phyloP scores from a whole-genome alignment of 2,797 vertebrate genomes.

The Lagorchestes hirsutus region DNA sequence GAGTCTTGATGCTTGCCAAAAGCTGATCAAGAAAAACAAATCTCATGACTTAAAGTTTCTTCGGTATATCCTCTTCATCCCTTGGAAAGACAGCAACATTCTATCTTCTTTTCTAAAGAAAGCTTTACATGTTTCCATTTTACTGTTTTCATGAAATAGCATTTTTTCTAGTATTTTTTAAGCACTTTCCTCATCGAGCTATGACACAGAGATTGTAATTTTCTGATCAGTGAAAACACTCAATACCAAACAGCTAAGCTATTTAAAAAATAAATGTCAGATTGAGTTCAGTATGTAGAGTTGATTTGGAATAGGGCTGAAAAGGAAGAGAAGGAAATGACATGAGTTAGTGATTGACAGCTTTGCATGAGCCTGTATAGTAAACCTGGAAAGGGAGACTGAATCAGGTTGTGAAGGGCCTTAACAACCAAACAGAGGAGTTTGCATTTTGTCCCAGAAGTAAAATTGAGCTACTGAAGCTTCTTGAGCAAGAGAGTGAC shows the following conservation, averaged over 20 bases:
- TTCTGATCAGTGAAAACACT: background rate
- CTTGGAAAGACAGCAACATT: background rate
- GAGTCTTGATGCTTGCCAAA: constrained; percentile 10
- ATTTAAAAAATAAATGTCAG: constrained; percentile 28
- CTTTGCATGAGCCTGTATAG: background rate
- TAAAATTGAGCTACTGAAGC: no score
- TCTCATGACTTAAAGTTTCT: constrained; percentile 16
- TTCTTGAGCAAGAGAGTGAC: no score
- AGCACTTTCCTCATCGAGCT: background rate
- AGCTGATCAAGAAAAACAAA: background rate
- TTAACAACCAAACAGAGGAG: no score
- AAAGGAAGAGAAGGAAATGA: background rate
- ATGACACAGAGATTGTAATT: background rate
- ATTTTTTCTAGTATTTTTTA: constrained; percentile 1
- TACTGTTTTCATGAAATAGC: constrained; percentile 16
- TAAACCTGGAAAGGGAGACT: background rate
- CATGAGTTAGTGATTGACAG: background rate
- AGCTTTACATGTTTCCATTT: constrained; percentile 25
- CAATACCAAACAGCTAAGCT: background rate
- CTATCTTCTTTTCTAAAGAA: background rate
- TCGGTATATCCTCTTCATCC: background rate
- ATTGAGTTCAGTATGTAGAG: background rate
- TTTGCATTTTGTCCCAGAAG: no score
- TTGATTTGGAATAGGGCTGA: background rate
- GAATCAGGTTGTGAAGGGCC: no score